A percentile compares a stretch with the other conserved stretches of the same genome.
phyloP scores from a whole-genome alignment of 2,888 invertebrate genomes.

The Exocentrus adspersus region DNA sequence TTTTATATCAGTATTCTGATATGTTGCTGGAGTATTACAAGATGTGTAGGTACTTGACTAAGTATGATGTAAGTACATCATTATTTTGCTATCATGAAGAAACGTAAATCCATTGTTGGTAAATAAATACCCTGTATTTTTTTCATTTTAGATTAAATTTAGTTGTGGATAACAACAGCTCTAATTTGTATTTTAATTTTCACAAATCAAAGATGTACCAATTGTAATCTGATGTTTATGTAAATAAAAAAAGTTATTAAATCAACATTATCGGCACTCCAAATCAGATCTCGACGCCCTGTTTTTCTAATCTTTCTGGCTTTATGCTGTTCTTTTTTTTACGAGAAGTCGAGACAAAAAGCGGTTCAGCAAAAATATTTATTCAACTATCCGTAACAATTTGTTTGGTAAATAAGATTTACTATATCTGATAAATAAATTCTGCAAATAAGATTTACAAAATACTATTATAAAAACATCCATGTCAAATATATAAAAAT shows the following conservation, averaged over 20 bases:
- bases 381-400: constrained; percentile 19
- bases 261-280: too few species aligned
- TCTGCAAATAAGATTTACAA: constrained; percentile 29
- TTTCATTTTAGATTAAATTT: background rate
- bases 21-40: too few species aligned
- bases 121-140: too few species aligned
- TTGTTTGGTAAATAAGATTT: constrained; percentile 25
- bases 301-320: background rate
- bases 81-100: too few species aligned
- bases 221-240: constrained; percentile 3
- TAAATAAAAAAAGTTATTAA: background rate
- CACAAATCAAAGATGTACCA: background rate
- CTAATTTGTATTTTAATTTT: background rate
- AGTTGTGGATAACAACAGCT: background rate
- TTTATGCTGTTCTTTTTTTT: background rate
- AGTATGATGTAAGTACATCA: too few species aligned
- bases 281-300: too few species aligned
- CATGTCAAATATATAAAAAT: constrained; percentile 30
- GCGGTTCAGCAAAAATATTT: constrained; percentile 20
- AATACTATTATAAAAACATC: constrained; percentile 41
- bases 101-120: too few species aligned
- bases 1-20: too few species aligned
- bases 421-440: constrained; percentile 33
- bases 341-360: too few species aligned
- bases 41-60: too few species aligned